These are phyloP conservation scores for Agrochola lychnidis DNA, from an alignment of 2,888 invertebrate species.

Conservation along the genomic window DNA sequence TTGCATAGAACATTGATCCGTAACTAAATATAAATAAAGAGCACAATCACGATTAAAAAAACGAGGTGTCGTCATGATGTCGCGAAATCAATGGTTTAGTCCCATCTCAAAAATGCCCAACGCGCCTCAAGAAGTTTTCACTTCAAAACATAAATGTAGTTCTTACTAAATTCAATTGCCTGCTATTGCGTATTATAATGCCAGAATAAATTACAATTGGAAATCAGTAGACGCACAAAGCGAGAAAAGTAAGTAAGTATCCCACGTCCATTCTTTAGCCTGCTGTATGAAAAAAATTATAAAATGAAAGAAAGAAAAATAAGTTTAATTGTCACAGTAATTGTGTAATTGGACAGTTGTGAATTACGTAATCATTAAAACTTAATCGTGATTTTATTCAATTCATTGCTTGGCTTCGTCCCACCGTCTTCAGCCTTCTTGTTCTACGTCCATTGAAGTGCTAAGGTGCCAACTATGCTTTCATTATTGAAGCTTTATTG, in stretches of 20 bases:
- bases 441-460: slow-evolving; percentile 44
- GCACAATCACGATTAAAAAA: no score
- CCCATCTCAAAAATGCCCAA: no score
- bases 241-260: slow-evolving; percentile 27
- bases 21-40: no score
- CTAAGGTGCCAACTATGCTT: slow-evolving; percentile 17
- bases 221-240: slow-evolving; percentile 39
- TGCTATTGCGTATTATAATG: slow-evolving; percentile 23
- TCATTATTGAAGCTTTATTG: slow-evolving; percentile 38
- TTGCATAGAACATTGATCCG: no score
- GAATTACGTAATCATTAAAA: slow-evolving; percentile 40
- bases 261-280: slow-evolving; percentile 19
- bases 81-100: no score
- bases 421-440: slow-evolving; percentile 35
- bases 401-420: slow-evolving; percentile 44
- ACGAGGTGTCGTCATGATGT: no score
- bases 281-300: slow-evolving; percentile 43
- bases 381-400: slow-evolving; percentile 45
- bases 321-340: no score
- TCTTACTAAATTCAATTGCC: slow-evolving; percentile 5
- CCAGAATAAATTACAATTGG: slow-evolving; percentile 40
- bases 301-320: no score
- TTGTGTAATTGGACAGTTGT: no score
- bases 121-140: no score
- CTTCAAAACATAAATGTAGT: no score